A percentile compares a stretch with the other conserved stretches of the same genome.
Evolutionary conservation across 2,113 vertebrate genomes (phyloP).

Genomic region (Bagarius yarrelli): DNA sequence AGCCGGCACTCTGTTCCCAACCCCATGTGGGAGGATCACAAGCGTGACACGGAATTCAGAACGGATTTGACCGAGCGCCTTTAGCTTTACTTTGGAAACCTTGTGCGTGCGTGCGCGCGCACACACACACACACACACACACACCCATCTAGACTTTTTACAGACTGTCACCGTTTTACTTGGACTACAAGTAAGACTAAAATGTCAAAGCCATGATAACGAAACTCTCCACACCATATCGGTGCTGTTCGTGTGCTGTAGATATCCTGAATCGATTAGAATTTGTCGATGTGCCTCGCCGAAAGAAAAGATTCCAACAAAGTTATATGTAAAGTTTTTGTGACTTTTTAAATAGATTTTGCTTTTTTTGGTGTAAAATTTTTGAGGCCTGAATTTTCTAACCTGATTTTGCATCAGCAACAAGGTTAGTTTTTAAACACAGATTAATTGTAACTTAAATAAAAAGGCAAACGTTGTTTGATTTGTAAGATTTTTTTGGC

Average conservation of each 20-base stretch:
- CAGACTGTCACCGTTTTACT: background rate
- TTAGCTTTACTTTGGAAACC: background rate
- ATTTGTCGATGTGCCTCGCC: background rate
- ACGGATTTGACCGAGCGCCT: background rate
- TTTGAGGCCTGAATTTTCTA: conserved; percentile 5
- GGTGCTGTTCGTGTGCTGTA: conserved; percentile 5
- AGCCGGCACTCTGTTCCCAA: too few species aligned
- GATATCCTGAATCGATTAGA: background rate
- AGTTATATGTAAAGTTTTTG: background rate
- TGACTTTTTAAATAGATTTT: background rate
- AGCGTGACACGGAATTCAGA: background rate
- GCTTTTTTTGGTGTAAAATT: background rate
- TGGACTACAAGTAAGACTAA: background rate
- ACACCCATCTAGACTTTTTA: background rate
- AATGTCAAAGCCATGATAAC: conserved; percentile 2
- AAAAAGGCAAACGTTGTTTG: background rate
- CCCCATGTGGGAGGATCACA: background rate
- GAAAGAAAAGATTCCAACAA: background rate
- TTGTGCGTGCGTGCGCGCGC: too few species aligned
- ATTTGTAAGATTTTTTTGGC: too few species aligned
- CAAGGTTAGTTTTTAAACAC: background rate
- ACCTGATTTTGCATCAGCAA: background rate
- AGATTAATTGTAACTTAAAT: background rate
- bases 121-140: too few species aligned
- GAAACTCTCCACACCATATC: background rate